A percentile compares a stretch with the other conserved stretches of the same genome.
Conservation (phyloP, 2,797 vertebrate genomes). For the Stomatorhinus walkeri region DNA sequence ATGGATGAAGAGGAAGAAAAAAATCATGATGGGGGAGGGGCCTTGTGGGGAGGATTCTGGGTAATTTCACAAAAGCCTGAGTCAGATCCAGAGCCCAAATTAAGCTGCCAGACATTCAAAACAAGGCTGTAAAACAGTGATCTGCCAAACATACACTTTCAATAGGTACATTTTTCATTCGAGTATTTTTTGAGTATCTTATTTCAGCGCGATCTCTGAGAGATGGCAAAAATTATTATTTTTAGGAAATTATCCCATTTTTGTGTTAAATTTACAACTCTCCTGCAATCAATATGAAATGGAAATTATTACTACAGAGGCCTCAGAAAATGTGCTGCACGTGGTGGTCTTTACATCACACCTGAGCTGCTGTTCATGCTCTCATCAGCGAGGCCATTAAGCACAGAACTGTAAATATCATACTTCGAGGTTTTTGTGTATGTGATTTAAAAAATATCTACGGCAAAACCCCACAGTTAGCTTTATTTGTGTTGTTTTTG, state of each 20-base stretch:
- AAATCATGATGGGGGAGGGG: background rate
- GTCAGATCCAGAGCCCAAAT: background rate
- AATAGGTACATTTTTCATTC: background rate
- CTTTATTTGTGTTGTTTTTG: background rate
- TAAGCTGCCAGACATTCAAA: slow-evolving; percentile 12
- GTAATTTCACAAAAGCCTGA: background rate
- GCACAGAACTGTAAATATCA: background rate
- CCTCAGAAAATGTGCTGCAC: background rate
- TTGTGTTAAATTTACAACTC: background rate
- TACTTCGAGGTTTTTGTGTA: background rate
- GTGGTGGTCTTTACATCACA: background rate
- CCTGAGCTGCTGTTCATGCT: background rate
- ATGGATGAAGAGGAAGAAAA: slow-evolving; percentile 8
- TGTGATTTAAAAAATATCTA: background rate
- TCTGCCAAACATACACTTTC: background rate
- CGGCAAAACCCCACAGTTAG: background rate
- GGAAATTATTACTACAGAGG: background rate
- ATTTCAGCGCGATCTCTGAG: background rate
- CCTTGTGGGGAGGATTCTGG: background rate
- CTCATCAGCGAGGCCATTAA: background rate
- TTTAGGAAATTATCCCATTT: slow-evolving; percentile 15
- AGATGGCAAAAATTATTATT: background rate
- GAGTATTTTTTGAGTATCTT: background rate
- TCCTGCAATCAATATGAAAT: background rate
- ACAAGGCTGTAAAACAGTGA: background rate